Conservation (phyloP, 2,888 invertebrate species). For the Polyploca ridens region DNA sequence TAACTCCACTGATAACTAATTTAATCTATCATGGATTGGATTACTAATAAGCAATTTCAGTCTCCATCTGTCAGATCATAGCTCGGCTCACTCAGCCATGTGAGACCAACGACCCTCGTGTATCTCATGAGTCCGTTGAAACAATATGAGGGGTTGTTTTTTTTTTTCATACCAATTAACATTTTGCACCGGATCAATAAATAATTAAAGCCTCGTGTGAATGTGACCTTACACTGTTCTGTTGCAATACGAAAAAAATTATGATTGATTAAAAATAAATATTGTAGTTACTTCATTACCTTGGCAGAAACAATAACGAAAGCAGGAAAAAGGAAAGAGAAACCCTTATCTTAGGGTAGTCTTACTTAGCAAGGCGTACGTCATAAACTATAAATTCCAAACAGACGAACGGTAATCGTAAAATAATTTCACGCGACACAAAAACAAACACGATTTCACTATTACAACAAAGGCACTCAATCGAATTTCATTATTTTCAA, state of each 20-base stretch:
- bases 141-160: conserved; percentile 60
- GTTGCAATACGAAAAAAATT: not conserved
- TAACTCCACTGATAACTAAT: not conserved
- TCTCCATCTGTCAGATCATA: conserved; percentile 32
- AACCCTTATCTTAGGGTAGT: no score
- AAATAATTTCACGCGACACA: conserved; percentile 31
- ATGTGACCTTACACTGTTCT: conserved; percentile 46
- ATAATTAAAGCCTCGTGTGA: conserved; percentile 71
- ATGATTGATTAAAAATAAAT: not conserved
- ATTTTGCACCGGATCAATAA: conserved; percentile 74
- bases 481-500: conserved; percentile 76
- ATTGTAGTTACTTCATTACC: no score
- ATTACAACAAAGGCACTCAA: conserved; percentile 54
- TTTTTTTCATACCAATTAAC: conserved; percentile 41
- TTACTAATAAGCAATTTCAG: conserved; percentile 8
- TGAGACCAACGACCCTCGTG: conserved; percentile 35
- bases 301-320: no score
- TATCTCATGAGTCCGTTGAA: conserved; percentile 51
- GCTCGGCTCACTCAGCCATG: conserved; percentile 25
- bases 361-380: not conserved
- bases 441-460: conserved; percentile 44
- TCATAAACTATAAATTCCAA: not conserved
- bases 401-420: conserved; percentile 3
- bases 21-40: not conserved
- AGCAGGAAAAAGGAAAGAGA: no score